These are phyloP conservation scores for Euura saliciscinereae DNA, from an alignment of 1,140 invertebrate species.

Conservation along the genomic window DNA sequence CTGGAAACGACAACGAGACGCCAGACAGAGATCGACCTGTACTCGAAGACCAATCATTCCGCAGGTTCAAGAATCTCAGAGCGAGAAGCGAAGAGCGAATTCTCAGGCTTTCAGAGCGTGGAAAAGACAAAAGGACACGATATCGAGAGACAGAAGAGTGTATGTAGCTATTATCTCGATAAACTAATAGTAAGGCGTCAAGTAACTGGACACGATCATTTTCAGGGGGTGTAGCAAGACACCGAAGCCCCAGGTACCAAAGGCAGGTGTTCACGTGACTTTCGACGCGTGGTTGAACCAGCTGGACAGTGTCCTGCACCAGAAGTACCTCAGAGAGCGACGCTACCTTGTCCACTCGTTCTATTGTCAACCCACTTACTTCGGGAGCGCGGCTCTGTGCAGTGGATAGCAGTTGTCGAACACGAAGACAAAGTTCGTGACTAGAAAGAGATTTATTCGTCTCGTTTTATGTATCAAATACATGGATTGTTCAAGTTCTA, in stretches of 20 bases:
- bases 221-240: too few species aligned
- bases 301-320: slow-evolving; percentile 29
- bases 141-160: slow-evolving; percentile 12
- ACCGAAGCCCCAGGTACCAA: background rate
- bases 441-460: too few species aligned
- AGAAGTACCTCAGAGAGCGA: slow-evolving; percentile 34
- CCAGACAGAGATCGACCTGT: background rate
- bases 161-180: background rate
- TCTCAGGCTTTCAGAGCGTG: slow-evolving; percentile 15
- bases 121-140: slow-evolving; percentile 17
- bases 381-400: slow-evolving; percentile 17
- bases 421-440: too few species aligned
- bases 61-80: slow-evolving; percentile 6
- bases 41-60: background rate
- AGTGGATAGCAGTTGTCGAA: background rate
- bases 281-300: slow-evolving; percentile 33
- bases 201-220: too few species aligned
- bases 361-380: slow-evolving; percentile 37
- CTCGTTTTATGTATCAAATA: too few species aligned
- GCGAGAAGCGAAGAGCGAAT: slow-evolving; percentile 12
- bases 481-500: too few species aligned
- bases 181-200: too few species aligned
- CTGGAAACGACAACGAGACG: slow-evolving; percentile 16
- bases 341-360: slow-evolving; percentile 30
- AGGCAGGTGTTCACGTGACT: background rate